These are phyloP conservation scores for Ophion costatus DNA, from an alignment of 2,888 invertebrate genomes.

Conservation along the genomic window DNA sequence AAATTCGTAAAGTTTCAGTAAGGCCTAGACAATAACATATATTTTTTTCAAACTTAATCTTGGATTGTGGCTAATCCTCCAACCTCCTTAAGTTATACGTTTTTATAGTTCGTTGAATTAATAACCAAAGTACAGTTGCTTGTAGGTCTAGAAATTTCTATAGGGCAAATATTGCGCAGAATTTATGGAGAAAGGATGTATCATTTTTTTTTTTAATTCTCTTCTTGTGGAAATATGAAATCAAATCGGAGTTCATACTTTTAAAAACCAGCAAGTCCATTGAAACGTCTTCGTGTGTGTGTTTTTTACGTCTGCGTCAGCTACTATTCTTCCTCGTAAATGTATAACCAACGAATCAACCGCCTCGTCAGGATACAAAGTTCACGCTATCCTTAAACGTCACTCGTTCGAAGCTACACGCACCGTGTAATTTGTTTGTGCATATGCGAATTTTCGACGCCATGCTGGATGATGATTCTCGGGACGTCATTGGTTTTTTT, in stretches of 20 bases:
- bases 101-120: no score
- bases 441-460: conserved; percentile 2
- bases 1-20: no score
- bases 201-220: no score
- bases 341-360: neutral
- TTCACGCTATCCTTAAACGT: conserved; percentile 22
- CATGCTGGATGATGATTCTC: conserved; percentile 8
- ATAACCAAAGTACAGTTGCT: no score
- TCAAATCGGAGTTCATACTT: no score
- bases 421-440: conserved; percentile 25
- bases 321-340: neutral
- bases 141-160: no score
- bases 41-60: no score
- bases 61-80: no score
- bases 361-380: conserved; percentile 34
- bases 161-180: neutral
- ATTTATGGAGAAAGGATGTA: neutral
- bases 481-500: conserved; percentile 11
- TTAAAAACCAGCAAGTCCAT: no score
- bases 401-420: neutral
- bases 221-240: no score
- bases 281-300: neutral
- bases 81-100: no score
- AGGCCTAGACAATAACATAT: no score
- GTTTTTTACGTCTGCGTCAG: neutral